These are phyloP conservation scores for Ceratothoa steindachneri DNA, from an alignment of 2,888 invertebrate species.

Conservation along the genomic window DNA sequence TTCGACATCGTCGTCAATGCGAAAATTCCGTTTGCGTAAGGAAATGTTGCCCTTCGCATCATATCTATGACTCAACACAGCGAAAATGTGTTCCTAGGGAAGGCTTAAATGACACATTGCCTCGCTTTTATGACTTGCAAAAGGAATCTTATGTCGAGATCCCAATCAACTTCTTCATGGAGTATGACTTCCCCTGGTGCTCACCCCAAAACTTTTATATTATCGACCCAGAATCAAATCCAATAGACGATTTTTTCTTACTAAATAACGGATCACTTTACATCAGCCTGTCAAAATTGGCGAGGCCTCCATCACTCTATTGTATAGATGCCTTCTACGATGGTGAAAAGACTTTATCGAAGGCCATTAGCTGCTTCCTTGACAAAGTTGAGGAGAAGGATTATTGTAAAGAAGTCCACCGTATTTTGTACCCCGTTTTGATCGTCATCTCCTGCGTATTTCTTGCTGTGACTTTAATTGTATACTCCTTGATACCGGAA, in stretches of 20 bases:
- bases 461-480: constrained; percentile 48
- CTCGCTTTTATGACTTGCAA: not conserved
- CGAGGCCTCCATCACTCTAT: not conserved
- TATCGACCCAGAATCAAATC: not conserved
- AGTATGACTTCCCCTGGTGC: not conserved
- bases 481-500: constrained; percentile 49
- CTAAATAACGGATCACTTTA: not conserved
- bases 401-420: constrained; percentile 45
- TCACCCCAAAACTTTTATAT: not conserved
- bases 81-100: not conserved
- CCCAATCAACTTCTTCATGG: not conserved
- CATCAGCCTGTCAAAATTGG: not conserved
- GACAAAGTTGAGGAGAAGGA: not conserved
- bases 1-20: not conserved
- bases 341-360: not conserved
- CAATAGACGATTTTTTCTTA: not conserved
- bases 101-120: not conserved
- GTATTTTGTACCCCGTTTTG: constrained; percentile 33
- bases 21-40: not conserved
- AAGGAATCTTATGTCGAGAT: not conserved
- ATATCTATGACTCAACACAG: not conserved
- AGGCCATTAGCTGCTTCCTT: not conserved
- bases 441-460: constrained; percentile 60
- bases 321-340: not conserved
- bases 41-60: not conserved